Percentiles rank a stretch among this genome's conserved stretches.
Evolutionary conservation across 2,797 vertebrate genomes (phyloP).

Genomic region (Gymnothorax reevesii): DNA sequence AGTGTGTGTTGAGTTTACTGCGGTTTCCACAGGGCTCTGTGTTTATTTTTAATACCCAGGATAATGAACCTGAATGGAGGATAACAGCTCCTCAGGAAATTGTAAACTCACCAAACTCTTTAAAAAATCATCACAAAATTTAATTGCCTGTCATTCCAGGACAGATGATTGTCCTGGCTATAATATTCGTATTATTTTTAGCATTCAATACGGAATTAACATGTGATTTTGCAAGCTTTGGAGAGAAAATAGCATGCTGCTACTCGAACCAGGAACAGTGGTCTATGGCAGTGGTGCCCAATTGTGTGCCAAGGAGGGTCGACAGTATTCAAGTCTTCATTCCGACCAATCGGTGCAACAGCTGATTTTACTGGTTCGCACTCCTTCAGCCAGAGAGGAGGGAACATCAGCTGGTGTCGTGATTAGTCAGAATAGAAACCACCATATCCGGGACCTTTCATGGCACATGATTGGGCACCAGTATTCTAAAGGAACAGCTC

Average conservation of each 20-base stretch:
- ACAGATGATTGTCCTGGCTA: background rate
- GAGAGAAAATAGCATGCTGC: background rate
- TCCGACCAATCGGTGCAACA: no score
- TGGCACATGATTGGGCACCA: no score
- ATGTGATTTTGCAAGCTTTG: background rate
- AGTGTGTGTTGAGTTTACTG: background rate
- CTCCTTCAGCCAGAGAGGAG: no score
- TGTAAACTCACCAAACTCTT: background rate
- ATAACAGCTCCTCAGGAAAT: background rate
- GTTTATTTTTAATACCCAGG: background rate
- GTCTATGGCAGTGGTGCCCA: background rate
- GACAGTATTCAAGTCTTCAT: no score
- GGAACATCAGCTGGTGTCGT: no score
- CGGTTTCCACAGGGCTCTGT: background rate
- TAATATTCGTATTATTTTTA: background rate
- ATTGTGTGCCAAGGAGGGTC: no score
- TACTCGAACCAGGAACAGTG: background rate
- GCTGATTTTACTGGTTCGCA: no score
- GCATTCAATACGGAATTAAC: background rate
- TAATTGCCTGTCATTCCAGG: background rate
- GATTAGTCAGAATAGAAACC: no score
- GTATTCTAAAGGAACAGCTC: constrained; percentile 59
- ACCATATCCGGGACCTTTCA: no score
- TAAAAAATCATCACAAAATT: background rate
- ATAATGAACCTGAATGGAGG: background rate